A percentile compares a stretch with the other conserved stretches of the same genome.
phyloP scores from a whole-genome alignment of 1,140 invertebrate species.

The Nephila pilipes region DNA sequence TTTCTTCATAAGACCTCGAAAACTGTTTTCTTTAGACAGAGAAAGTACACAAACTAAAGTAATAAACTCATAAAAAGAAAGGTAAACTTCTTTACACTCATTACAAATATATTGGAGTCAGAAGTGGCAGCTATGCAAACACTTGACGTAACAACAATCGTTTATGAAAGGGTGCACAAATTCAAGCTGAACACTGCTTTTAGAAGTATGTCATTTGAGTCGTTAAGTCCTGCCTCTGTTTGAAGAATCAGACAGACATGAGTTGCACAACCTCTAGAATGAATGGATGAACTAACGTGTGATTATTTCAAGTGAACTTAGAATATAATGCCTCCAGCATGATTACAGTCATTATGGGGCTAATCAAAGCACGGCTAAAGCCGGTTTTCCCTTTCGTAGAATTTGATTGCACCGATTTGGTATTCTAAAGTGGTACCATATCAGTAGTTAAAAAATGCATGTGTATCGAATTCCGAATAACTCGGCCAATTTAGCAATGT shows the following conservation, averaged over 20 bases:
- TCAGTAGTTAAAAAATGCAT: too few relatives aligned
- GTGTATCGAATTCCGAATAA: too few relatives aligned
- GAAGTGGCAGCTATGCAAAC: neutral
- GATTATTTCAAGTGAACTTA: neutral
- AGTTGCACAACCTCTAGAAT: neutral
- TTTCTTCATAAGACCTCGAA: neutral
- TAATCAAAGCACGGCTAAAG: neutral
- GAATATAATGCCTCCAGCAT: neutral
- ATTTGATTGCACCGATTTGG: neutral
- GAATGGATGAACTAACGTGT: neutral
- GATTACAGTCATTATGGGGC: neutral
- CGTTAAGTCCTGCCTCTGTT: neutral
- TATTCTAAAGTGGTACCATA: neutral
- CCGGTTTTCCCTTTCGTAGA: constrained; percentile 9
- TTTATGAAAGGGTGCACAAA: neutral
- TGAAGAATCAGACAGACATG: neutral
- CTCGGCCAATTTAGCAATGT: too few relatives aligned
- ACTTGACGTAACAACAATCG: neutral
- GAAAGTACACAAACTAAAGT: neutral
- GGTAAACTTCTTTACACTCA: neutral
- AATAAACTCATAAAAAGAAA: neutral
- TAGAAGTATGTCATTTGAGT: constrained; percentile 1
- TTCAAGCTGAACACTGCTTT: neutral
- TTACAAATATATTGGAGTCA: neutral
- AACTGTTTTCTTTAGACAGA: neutral